These are phyloP conservation scores for Pipistrellus pygmaeus DNA, from an alignment of 2,797 vertebrate species.

Conservation along the genomic window DNA sequence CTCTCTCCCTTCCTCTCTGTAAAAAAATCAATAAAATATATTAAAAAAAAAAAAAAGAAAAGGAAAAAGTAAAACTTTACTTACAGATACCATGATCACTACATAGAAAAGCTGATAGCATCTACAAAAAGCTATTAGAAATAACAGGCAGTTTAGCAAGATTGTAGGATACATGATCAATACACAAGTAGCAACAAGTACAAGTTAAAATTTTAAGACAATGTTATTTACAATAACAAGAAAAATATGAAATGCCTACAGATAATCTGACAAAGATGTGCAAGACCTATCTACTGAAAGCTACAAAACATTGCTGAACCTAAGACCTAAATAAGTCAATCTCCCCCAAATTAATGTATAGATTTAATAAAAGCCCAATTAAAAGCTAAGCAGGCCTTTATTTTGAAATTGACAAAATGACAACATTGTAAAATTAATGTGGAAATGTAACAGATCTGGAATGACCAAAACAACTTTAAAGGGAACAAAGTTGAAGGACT, in stretches of 20 bases:
- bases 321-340: not conserved
- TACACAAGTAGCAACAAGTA: not conserved
- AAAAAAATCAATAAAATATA: too few relatives aligned
- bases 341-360: not conserved
- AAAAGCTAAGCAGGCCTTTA: not conserved
- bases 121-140: conserved; percentile 7
- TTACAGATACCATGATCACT: conserved; percentile 11
- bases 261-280: not conserved
- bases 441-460: conserved; percentile 1
- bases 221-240: not conserved
- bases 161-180: not conserved
- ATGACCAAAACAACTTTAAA: not conserved
- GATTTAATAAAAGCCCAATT: not conserved
- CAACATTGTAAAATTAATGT: not conserved
- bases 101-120: not conserved
- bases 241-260: conserved; percentile 11
- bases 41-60: too few relatives aligned
- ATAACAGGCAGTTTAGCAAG: not conserved
- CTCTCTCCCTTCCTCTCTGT: too few relatives aligned
- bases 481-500: not conserved
- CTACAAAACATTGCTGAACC: not conserved
- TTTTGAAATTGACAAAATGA: not conserved
- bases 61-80: not conserved
- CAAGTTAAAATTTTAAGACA: not conserved
- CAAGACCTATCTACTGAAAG: not conserved